phyloP scores from a whole-genome alignment of 2,797 vertebrate species.

The Delichon dasypus region DNA sequence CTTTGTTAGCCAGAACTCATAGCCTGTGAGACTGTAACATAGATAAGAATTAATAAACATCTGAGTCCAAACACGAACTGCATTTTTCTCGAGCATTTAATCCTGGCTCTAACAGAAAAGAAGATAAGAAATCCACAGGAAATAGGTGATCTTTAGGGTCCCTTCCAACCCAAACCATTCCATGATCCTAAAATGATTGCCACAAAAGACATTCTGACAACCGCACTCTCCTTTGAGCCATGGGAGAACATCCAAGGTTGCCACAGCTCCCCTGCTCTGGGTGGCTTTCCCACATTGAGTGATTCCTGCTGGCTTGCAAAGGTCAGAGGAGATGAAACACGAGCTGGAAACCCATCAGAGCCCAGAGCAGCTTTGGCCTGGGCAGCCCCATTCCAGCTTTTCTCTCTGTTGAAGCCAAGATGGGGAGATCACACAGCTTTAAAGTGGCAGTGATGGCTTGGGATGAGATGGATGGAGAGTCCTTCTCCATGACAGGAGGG shows the following conservation, averaged over 20 bases:
- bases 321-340: slow-evolving; percentile 9
- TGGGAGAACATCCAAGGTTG: neutral
- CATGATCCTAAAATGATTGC: neutral
- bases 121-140: no score
- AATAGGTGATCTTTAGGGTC: neutral
- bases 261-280: neutral
- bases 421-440: neutral
- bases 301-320: neutral
- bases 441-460: neutral
- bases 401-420: neutral
- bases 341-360: slow-evolving; percentile 20
- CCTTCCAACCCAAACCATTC: neutral
- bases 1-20: no score
- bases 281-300: neutral
- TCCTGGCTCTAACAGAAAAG: no score
- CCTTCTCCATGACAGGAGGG: neutral
- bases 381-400: neutral
- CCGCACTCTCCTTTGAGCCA: neutral
- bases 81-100: no score
- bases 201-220: neutral
- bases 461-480: neutral
- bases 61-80: no score
- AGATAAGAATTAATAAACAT: no score
- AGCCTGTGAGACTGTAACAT: no score
- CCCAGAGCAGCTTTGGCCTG: neutral